These are phyloP conservation scores for Eumerus sabulonum DNA, from an alignment of 2,888 invertebrate species.

Conservation along the genomic window DNA sequence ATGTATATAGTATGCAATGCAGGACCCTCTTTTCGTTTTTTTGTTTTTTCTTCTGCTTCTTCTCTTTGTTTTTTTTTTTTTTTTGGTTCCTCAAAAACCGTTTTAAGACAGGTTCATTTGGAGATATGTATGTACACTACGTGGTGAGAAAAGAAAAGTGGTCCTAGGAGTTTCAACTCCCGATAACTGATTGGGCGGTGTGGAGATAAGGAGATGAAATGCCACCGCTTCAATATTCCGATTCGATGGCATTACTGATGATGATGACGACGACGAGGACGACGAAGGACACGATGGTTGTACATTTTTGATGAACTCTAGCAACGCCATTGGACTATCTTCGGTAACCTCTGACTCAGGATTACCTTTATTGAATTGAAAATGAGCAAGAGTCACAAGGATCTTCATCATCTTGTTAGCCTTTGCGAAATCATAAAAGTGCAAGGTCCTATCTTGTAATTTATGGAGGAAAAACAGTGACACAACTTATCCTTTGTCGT, in stretches of 20 bases:
- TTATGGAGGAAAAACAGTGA: constrained; percentile 16
- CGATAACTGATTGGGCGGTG: constrained; percentile 1
- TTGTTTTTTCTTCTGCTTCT: not conserved
- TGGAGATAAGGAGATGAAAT: constrained; percentile 38
- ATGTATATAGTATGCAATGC: constrained; percentile 51
- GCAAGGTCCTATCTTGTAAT: constrained; percentile 35
- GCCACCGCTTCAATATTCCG: constrained; percentile 42
- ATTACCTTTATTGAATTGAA: constrained; percentile 34
- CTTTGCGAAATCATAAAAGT: constrained; percentile 40
- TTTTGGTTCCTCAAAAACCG: constrained; percentile 21
- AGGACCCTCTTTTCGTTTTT: constrained; percentile 3
- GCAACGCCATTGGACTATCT: not conserved
- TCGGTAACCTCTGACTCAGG: not conserved
- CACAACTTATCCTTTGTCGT: constrained; percentile 31
- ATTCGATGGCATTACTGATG: constrained; percentile 35
- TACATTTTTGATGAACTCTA: constrained; percentile 54
- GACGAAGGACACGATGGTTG: not conserved
- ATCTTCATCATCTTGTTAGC: constrained; percentile 36
- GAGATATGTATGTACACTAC: constrained; percentile 58
- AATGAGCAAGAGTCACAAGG: constrained; percentile 28
- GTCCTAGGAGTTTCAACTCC: constrained; percentile 26
- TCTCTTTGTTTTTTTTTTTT: constrained; percentile 1
- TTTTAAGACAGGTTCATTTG: constrained; percentile 59
- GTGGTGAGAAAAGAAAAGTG: constrained; percentile 46
- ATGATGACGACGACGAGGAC: constrained; percentile 33